Conservation (phyloP, 1,140 invertebrate genomes). For the Cylas formicarius region DNA sequence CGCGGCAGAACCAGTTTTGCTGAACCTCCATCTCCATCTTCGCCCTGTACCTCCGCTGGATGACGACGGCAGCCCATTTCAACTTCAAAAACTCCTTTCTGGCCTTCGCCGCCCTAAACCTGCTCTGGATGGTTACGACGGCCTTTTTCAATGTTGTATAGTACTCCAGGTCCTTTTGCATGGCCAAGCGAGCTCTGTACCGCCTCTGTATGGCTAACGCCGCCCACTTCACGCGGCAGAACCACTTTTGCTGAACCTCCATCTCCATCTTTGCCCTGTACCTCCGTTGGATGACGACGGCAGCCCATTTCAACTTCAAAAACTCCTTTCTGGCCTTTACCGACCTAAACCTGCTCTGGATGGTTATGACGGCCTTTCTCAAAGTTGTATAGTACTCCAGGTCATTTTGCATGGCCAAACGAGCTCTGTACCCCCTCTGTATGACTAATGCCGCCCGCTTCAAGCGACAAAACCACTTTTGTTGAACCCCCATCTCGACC, state of each 20-base stretch:
- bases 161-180: conserved; percentile 36
- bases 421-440: conserved; percentile 44
- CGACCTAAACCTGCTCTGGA: conserved; percentile 46
- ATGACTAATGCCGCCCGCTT: conserved; percentile 30
- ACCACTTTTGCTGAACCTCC: conserved; percentile 24
- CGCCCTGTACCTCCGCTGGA: conserved; percentile 38
- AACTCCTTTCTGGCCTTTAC: conserved; percentile 28
- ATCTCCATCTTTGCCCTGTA: conserved; percentile 33
- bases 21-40: conserved; percentile 31
- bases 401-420: conserved; percentile 35
- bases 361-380: conserved; percentile 35
- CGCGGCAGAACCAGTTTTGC: conserved; percentile 25
- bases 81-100: conserved; percentile 21
- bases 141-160: conserved; percentile 40
- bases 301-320: conserved; percentile 33
- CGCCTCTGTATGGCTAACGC: conserved; percentile 44
- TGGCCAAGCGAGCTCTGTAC: conserved; percentile 40
- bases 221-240: conserved; percentile 35
- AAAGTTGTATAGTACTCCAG: conserved; percentile 42
- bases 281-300: conserved; percentile 30
- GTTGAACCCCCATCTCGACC: conserved; percentile 34
- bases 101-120: conserved; percentile 16
- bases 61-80: conserved; percentile 15
- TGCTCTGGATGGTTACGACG: conserved; percentile 27
- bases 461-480: too few species aligned